Conservation (phyloP, 2,888 invertebrate species). For the Acanthosepion lycidas region DNA sequence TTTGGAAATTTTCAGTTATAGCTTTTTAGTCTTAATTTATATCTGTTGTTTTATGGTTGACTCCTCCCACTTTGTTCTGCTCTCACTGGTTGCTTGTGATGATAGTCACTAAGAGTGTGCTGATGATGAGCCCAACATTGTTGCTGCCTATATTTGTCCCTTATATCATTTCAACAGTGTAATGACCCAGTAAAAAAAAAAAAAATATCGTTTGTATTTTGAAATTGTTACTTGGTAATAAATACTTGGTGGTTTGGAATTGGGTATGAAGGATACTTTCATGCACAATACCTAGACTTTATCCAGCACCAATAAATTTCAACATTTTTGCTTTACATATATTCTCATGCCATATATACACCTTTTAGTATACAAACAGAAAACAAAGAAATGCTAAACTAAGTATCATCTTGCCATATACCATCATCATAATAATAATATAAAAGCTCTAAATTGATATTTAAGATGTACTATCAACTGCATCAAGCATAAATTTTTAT, state of each 20-base stretch:
- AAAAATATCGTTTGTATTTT: neutral
- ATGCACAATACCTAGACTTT: no score
- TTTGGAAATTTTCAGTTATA: neutral
- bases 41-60: neutral
- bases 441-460: neutral
- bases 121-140: neutral
- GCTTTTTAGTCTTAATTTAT: neutral
- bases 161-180: neutral
- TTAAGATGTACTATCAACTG: neutral
- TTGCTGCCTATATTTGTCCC: neutral
- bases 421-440: neutral
- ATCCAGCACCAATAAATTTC: neutral
- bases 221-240: neutral
- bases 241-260: neutral
- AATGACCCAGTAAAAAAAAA: neutral
- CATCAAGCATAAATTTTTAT: neutral
- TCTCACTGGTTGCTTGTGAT: neutral
- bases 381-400: neutral
- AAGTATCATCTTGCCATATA: neutral
- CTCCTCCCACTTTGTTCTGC: neutral
- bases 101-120: neutral
- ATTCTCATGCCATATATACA: neutral
- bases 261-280: neutral
- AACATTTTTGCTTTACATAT: neutral
- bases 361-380: neutral